phyloP scores from a whole-genome alignment of 2,888 invertebrate genomes.

The Yponomeuta evonymella region DNA sequence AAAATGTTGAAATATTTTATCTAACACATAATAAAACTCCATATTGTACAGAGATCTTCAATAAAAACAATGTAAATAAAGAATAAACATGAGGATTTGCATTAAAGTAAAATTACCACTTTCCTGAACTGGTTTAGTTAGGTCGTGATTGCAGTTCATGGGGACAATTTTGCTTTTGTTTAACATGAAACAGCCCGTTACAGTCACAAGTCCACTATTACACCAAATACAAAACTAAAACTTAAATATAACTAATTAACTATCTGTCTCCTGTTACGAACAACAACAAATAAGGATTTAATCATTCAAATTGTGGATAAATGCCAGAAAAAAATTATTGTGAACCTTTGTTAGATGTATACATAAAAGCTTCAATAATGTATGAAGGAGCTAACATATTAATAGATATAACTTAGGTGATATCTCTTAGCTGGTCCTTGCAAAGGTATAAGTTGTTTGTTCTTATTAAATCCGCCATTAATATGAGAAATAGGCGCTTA shows the following conservation, averaged over 20 bases:
- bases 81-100: neutral
- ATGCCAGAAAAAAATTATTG: slow-evolving; percentile 11
- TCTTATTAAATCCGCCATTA: neutral
- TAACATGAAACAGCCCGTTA: slow-evolving; percentile 8
- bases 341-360: slow-evolving; percentile 10
- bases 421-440: neutral
- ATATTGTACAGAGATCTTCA: slow-evolving; percentile 22
- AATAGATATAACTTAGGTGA: slow-evolving; percentile 4
- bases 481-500: neutral
- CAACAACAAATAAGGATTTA: slow-evolving; percentile 11
- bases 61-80: slow-evolving; percentile 17
- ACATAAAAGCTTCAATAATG: slow-evolving; percentile 15
- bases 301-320: slow-evolving; percentile 8
- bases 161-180: neutral
- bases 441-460: neutral
- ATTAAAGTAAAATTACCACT: neutral
- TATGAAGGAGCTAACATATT: slow-evolving; percentile 15
- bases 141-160: neutral
- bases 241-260: slow-evolving; percentile 10
- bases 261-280: slow-evolving; percentile 4
- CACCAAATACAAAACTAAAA: slow-evolving; percentile 14
- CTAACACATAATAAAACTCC: slow-evolving; percentile 19
- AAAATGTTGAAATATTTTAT: slow-evolving; percentile 19
- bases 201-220: slow-evolving; percentile 1
- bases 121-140: slow-evolving; percentile 1